Base-by-base conservation (phyloP, 2,888 invertebrate genomes). In the Stratiomys singularior region DNA sequence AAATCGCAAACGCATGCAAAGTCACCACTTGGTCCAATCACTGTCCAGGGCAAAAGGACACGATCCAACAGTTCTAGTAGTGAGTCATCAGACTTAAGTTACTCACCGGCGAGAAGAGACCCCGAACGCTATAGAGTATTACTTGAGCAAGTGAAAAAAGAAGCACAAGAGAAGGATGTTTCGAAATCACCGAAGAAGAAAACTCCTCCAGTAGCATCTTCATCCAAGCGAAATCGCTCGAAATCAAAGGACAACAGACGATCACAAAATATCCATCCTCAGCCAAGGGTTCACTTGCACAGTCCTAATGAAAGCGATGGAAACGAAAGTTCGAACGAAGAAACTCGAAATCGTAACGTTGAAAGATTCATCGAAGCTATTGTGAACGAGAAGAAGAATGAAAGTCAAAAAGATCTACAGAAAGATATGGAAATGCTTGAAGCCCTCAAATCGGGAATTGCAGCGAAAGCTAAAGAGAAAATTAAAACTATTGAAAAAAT, bases 381-480 rank as follows among this genome's bases (percentile, higher is more conserved):
- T 0, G 87, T 87, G 30, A 84, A 85, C 27, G 90, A 91, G 78
- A 90, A 90, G 67, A 84, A 85, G 27, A 90, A 91, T 79, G 90
- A 90, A 69, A 90, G 90, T 78, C 90, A 92, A 52, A 91, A 85
- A 25, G 83, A 91, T 74, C 88, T 91, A 71, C 90, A 92, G 80
- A 91, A 90, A 82, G 94, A 94, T 83, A 84, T 93, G 80, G 89
- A 90, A 82, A 90, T 92, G 83, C 86, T 94, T 80, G 92, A 93
- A 83, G 87, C 90, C 80, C 84, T 92, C 9, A 91, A 92, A 82
- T 89, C 91, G 81, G 90, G 91, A 80, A 85, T 91, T 84, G 90
- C 93, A 77, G 89, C 93, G 79, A 93, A 94, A 86, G 94, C 94
- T 1, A 93, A 92, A 82, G 93, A 93, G 83, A 87, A 87, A 81